These are phyloP conservation scores for Spinibarbus caldwelli DNA, from an alignment of 2,797 vertebrate genomes.

Conservation along the genomic window DNA sequence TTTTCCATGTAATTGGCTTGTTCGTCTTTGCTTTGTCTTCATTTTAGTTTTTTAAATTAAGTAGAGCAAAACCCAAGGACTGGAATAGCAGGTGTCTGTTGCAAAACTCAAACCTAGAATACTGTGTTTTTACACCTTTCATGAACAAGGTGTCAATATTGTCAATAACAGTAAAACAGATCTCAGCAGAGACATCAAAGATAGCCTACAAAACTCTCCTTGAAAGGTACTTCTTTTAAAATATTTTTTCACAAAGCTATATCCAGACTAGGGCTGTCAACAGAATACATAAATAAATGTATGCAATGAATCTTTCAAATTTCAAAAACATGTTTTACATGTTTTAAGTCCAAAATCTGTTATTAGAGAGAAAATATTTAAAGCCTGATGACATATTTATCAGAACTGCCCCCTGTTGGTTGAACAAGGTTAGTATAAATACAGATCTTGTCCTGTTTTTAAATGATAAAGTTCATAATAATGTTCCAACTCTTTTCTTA, in stretches of 20 bases:
- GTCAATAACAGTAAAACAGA: not conserved
- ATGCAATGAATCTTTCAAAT: too few species aligned
- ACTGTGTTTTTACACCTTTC: not conserved
- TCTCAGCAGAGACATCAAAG: not conserved
- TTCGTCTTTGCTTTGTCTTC: constrained; percentile 17
- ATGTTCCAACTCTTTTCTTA: not conserved
- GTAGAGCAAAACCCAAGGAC: not conserved
- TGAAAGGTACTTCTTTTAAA: not conserved
- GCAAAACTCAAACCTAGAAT: not conserved
- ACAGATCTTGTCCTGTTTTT: not conserved
- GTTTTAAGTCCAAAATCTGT: not conserved
- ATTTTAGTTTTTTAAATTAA: constrained; percentile 8
- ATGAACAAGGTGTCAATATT: not conserved
- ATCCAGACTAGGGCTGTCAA: not conserved
- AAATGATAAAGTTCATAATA: not conserved
- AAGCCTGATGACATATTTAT: too few species aligned
- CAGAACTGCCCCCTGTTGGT: not conserved
- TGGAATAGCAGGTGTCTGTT: not conserved
- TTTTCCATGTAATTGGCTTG: not conserved
- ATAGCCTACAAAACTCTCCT: not conserved
- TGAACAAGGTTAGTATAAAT: not conserved
- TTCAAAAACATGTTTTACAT: too few species aligned
- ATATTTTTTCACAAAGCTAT: not conserved
- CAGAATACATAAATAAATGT: not conserved
- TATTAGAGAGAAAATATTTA: not conserved